Percentiles rank a stretch among this genome's conserved stretches.
Evolutionary conservation across 2,113 vertebrate genomes (phyloP).

Genomic region (Callipepla squamata): DNA sequence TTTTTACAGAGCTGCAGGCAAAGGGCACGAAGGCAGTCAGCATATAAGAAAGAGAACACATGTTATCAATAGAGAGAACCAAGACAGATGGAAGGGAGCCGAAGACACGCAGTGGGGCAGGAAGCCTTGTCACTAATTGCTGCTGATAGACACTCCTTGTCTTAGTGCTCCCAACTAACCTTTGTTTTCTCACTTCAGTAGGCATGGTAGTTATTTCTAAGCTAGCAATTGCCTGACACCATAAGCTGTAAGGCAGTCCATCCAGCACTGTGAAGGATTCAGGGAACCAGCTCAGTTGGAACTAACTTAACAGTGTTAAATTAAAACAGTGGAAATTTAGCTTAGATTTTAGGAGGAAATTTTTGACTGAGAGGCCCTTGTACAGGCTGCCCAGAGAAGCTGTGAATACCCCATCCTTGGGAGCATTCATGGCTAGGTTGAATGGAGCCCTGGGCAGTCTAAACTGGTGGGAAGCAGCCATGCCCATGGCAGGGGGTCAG

Average conservation of each 20-base stretch:
- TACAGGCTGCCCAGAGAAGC: background rate
- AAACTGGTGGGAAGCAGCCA: background rate
- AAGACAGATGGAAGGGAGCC: background rate
- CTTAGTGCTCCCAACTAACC: background rate
- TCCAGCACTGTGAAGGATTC: background rate
- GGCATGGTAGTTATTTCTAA: background rate
- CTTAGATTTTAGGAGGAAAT: background rate
- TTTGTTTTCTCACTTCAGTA: background rate
- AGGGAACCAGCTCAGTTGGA: background rate
- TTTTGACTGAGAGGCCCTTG: background rate
- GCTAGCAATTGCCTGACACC: background rate
- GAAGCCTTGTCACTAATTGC: background rate
- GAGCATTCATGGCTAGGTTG: background rate
- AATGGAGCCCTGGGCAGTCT: background rate
- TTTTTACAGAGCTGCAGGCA: background rate
- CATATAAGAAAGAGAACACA: background rate
- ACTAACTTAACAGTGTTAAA: background rate
- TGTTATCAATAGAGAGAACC: background rate
- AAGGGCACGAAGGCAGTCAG: background rate
- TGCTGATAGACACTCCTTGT: background rate
- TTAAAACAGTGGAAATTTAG: background rate
- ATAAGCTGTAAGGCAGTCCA: background rate
- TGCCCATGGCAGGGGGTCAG: background rate
- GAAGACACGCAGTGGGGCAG: fast-evolving
- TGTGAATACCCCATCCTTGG: background rate